Base-by-base conservation (phyloP, 2,888 invertebrate genomes). In the Agrypnus murinus region DNA sequence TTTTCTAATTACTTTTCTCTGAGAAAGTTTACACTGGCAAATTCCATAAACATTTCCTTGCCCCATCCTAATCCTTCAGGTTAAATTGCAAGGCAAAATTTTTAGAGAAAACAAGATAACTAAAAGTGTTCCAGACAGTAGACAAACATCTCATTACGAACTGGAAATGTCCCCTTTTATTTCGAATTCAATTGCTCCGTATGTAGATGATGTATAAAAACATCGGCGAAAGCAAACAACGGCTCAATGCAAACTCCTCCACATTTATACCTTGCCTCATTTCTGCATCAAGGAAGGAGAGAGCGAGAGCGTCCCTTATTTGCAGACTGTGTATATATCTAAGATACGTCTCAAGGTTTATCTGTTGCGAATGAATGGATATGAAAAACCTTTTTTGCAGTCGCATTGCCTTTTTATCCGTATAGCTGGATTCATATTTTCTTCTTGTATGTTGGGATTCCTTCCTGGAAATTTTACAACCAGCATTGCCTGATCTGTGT, bases 341-440 rank as follows among this genome's bases (percentile, higher is more conserved):
- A 50, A 74, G 68, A 74, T 74, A 73, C 48, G 65, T 73, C 71
- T 69, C 71, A 48, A 64, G 74, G 67, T 71, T 73, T 73, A 73
- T 73, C 73, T 69, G 70, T 72, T 65, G 70, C 72, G 72, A 74
- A 72, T 74, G 74, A 69, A 72, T 72, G 67, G 60, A 66, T 72
- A 72, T 70, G 71, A 72, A 74, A 58, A 69, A 53, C 64, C 65
- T 69, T 73, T 73, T 72, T 64, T 69, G 48, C 40, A 60, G 65
- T 62, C 36, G 38, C 50, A 53, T 45, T 60, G 55, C 46, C 64
- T 48, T 71, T 68, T 55, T 63, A 48, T 63, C 65, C 57, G 38
- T 38, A 36, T n/a, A 5, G 36, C 62, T 14, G 45, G 50, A 63
- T 55, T 53, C 46, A 46, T 64, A 58, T 63, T 57, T 71, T 57